phyloP scores from a whole-genome alignment of 2,797 vertebrate genomes.

The Spinibarbus caldwelli region DNA sequence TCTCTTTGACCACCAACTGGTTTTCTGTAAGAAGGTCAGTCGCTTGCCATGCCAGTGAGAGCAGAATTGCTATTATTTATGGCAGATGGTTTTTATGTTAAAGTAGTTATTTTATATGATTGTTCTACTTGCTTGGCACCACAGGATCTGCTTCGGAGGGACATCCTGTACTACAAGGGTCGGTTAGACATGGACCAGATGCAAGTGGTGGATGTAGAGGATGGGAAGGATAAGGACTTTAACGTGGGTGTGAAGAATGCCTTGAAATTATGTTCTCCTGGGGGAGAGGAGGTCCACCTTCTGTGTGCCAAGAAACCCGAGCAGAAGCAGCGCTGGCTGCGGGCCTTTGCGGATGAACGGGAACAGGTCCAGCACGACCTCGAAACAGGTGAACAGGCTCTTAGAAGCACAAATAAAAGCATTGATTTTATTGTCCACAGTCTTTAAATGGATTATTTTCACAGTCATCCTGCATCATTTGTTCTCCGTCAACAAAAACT shows the following conservation, averaged over 20 bases:
- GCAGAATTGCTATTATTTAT: too few relatives aligned
- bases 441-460: neutral
- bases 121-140: neutral
- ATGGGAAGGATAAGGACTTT: constrained; percentile 92
- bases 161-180: constrained; percentile 96
- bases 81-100: neutral
- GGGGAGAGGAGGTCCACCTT: constrained; percentile 84
- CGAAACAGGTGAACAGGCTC: constrained; percentile 83
- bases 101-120: neutral
- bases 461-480: neutral
- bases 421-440: neutral
- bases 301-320: constrained; percentile 92
- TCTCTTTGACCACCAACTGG: constrained; percentile 95
- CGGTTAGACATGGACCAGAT: constrained; percentile 90
- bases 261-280: constrained; percentile 82
- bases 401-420: neutral
- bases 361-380: constrained; percentile 89
- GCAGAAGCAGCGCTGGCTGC: constrained; percentile 93
- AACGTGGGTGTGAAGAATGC: constrained; percentile 91
- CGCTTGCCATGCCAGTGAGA: neutral
- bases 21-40: constrained; percentile 95
- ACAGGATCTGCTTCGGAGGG: constrained; percentile 92
- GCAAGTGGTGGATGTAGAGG: constrained; percentile 89
- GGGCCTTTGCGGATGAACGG: constrained; percentile 89
- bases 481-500: neutral